Conservation (phyloP, 2,797 vertebrate genomes). For the Schizothorax lantsangensis region DNA sequence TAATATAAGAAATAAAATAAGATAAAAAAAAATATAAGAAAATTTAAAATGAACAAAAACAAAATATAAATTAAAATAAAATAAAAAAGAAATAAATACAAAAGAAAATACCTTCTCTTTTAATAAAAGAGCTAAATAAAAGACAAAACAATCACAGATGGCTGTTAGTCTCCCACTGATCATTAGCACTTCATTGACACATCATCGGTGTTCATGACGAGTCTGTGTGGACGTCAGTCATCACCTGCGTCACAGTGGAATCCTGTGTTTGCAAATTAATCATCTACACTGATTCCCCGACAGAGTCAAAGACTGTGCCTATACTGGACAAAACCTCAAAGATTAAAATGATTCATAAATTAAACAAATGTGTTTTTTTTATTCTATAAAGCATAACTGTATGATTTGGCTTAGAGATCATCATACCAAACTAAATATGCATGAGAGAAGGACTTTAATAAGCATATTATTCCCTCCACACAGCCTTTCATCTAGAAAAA, state of each 20-base stretch:
- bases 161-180: neutral
- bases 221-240: neutral
- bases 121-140: neutral
- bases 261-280: neutral
- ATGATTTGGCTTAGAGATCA: neutral
- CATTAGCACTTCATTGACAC: conserved; percentile 9
- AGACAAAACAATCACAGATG: neutral
- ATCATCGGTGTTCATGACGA: neutral
- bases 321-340: neutral
- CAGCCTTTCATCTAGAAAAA: conserved; percentile 3
- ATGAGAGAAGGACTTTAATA: conserved; percentile 2
- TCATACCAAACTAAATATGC: neutral
- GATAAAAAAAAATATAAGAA: neutral
- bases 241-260: conserved; percentile 12
- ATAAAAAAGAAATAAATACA: too few relatives aligned
- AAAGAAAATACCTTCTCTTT: neutral
- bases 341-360: neutral
- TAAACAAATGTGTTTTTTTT: neutral
- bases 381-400: neutral
- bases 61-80: neutral
- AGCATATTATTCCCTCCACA: conserved; percentile 1
- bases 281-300: neutral
- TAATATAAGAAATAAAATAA: neutral
- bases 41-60: neutral
- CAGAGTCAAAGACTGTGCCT: neutral